Conservation (phyloP, 2,113 vertebrate species). For the Ovis canadensis region DNA sequence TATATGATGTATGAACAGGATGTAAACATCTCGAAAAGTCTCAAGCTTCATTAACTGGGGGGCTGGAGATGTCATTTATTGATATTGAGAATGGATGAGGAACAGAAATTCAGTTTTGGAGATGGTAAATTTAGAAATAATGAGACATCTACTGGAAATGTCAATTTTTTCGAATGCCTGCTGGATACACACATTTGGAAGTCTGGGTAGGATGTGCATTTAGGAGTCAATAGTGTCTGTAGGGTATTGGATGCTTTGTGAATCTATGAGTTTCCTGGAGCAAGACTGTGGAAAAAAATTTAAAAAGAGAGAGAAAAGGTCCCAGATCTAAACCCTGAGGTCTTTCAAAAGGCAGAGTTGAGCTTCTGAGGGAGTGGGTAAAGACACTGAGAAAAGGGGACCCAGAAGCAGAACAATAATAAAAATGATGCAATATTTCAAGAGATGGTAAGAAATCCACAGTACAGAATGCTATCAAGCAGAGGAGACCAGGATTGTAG, state of each 20-base stretch:
- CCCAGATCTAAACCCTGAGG: neutral
- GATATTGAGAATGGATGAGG: neutral
- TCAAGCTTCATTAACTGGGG: neutral
- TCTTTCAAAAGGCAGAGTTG: neutral
- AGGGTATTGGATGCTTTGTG: neutral
- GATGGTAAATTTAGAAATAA: neutral
- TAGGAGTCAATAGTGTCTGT: neutral
- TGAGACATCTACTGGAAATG: neutral
- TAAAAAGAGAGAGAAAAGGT: neutral
- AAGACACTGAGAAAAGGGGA: neutral
- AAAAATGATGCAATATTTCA: neutral
- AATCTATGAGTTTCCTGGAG: neutral
- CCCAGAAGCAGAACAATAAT: neutral
- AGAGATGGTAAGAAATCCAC: neutral
- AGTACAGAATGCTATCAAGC: neutral
- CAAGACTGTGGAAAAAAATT: no score
- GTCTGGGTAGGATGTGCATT: neutral
- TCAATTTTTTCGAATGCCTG: neutral
- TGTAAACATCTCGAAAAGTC: no score
- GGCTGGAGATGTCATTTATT: neutral
- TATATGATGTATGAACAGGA: neutral
- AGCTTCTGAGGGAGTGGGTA: neutral
- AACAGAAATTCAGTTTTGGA: neutral
- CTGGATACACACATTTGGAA: neutral
- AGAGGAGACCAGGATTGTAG: no score